Evolutionary conservation across 2,888 invertebrate genomes (phyloP).

Genomic region (Mamestra brassicae): DNA sequence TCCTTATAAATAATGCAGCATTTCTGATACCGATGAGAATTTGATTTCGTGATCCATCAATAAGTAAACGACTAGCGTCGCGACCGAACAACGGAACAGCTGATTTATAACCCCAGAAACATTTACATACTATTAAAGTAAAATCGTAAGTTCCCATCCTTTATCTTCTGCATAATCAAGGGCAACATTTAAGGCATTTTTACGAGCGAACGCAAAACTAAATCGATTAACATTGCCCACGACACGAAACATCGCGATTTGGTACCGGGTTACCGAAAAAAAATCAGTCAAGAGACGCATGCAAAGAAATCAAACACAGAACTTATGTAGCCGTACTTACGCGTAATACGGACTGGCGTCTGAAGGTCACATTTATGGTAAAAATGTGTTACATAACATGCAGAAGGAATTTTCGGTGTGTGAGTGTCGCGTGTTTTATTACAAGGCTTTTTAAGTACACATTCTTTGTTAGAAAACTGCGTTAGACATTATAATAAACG

Average conservation of each 20-base stretch:
- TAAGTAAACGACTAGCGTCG: conserved; percentile 28
- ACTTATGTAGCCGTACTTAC: conserved; percentile 56
- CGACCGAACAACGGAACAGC: background rate
- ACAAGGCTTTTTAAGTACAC: conserved; percentile 35
- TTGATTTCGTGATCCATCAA: conserved; percentile 37
- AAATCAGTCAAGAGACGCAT: conserved; percentile 50
- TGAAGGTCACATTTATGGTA: conserved; percentile 72
- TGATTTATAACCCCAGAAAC: conserved; percentile 38
- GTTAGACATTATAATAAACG: conserved; percentile 2
- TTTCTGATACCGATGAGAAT: conserved; percentile 25
- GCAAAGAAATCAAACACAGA: conserved; percentile 64
- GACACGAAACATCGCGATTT: conserved; percentile 55
- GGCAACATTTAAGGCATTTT: conserved; percentile 51
- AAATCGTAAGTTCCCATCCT: conserved; percentile 28
- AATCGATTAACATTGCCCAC: conserved; percentile 45
- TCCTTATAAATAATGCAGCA: conserved; percentile 41
- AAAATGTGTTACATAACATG: conserved; percentile 72
- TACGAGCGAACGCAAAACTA: conserved; percentile 50
- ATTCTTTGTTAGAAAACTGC: conserved; percentile 23
- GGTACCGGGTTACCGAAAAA: conserved; percentile 41
- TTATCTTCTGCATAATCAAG: conserved; percentile 36
- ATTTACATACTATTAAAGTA: conserved; percentile 41
- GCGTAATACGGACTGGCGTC: conserved; percentile 55
- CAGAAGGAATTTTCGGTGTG: conserved; percentile 50
- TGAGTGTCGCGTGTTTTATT: conserved; percentile 36